These are phyloP conservation scores for Ageneiosus marmoratus DNA, from an alignment of 2,113 vertebrate genomes.

Conservation along the genomic window DNA sequence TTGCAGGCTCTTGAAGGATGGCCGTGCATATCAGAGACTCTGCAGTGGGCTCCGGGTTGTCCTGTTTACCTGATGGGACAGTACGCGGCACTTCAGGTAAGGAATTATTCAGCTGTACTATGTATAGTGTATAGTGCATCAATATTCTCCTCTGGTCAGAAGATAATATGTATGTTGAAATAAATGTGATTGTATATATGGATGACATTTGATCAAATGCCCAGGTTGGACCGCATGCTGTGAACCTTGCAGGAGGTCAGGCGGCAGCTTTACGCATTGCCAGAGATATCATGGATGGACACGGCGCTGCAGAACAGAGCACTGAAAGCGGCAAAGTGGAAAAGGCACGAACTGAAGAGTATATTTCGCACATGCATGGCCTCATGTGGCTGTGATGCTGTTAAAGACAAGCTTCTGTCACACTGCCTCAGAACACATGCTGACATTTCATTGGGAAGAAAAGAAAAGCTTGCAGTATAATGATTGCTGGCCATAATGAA, in stretches of 20 bases:
- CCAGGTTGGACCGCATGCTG: conserved; percentile 77
- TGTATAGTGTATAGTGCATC: background rate
- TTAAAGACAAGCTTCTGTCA: background rate
- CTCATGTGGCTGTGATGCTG: conserved; percentile 71
- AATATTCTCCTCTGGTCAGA: background rate
- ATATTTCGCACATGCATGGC: conserved; percentile 74
- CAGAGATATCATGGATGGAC: conserved; percentile 60
- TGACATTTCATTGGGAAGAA: background rate
- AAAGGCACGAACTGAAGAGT: conserved; percentile 65
- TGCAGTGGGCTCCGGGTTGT: conserved; percentile 70
- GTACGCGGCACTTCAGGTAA: conserved; percentile 74
- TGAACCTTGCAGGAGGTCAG: conserved; percentile 79
- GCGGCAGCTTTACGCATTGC: conserved; percentile 73
- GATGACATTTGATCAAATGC: background rate
- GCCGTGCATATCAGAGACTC: conserved; percentile 70
- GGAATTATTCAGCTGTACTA: background rate
- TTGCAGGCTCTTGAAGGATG: conserved; percentile 70
- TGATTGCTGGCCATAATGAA: background rate
- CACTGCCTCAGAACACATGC: background rate
- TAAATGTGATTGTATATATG: too few species aligned
- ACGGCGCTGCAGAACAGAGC: conserved; percentile 9
- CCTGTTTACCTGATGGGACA: conserved; percentile 78
- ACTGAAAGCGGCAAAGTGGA: conserved; percentile 17
- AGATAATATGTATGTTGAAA: background rate
- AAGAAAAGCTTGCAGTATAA: background rate